Evolutionary conservation across 2,797 vertebrate genomes (phyloP).

Genomic region (Bryconaethiops microstoma): DNA sequence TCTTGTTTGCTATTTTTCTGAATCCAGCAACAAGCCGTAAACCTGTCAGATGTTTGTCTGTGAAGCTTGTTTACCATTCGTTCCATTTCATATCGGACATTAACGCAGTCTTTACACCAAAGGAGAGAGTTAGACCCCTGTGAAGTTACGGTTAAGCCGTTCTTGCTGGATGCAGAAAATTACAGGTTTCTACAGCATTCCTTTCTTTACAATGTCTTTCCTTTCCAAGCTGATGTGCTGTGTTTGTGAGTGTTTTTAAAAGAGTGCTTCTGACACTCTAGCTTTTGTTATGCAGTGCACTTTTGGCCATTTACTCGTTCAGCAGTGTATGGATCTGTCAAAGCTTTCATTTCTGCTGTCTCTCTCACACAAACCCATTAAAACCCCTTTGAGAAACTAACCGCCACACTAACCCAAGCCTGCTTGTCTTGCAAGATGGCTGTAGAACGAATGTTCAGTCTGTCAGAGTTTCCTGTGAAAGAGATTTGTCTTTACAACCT

Average conservation of each 20-base stretch:
- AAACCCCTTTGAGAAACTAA: slow-evolving; percentile 45
- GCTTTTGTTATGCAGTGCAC: slow-evolving; percentile 31
- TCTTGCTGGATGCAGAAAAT: slow-evolving; percentile 89
- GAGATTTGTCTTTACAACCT: slow-evolving; percentile 24
- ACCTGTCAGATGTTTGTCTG: slow-evolving; percentile 60
- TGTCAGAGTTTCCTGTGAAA: slow-evolving; percentile 49
- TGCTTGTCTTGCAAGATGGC: slow-evolving; percentile 8
- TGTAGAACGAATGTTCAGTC: slow-evolving; percentile 5
- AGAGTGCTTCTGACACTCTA: slow-evolving; percentile 13
- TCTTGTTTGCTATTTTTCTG: slow-evolving; percentile 78
- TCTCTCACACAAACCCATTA: slow-evolving; percentile 21
- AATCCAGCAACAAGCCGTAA: slow-evolving; percentile 81
- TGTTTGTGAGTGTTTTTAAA: slow-evolving; percentile 47
- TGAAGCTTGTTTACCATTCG: slow-evolving; percentile 70
- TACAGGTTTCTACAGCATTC: slow-evolving; percentile 62
- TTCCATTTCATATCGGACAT: slow-evolving; percentile 75
- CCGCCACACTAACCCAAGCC: slow-evolving; percentile 35
- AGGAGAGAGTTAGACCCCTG: not conserved
- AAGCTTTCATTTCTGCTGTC: slow-evolving; percentile 25
- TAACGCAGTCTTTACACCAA: slow-evolving; percentile 51
- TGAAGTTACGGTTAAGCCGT: not conserved
- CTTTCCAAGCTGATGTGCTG: slow-evolving; percentile 50
- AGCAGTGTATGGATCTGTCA: slow-evolving; percentile 32
- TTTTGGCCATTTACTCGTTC: slow-evolving; percentile 32
- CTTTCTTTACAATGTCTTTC: slow-evolving; percentile 62